Conservation (phyloP, 2,113 vertebrate species). For the Dipodomys ordii region DNA sequence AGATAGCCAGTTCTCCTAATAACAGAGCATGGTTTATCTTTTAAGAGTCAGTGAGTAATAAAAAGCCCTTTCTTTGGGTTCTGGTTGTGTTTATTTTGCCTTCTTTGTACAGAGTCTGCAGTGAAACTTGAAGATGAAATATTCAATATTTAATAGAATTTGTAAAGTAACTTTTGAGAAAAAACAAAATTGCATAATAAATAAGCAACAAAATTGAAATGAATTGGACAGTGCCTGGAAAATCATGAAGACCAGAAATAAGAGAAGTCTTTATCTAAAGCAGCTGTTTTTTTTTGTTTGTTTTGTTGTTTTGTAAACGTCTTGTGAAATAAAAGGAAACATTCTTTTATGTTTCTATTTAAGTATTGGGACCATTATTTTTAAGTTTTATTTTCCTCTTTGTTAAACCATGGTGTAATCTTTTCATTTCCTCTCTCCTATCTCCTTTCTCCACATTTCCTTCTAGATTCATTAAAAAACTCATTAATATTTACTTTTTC, state of each 20-base stretch:
- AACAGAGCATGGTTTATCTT: conserved; percentile 49
- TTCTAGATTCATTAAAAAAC: not conserved
- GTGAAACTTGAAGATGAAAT: conserved; percentile 16
- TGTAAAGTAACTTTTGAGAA: conserved; percentile 61
- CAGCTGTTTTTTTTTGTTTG: not conserved
- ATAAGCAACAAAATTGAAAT: conserved; percentile 53
- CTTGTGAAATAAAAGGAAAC: not conserved
- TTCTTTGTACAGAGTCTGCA: not conserved
- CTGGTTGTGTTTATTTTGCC: not conserved
- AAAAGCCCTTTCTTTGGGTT: not conserved
- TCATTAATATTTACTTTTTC: not conserved
- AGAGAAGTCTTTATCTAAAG: not conserved
- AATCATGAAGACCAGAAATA: conserved; percentile 10
- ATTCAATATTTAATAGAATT: conserved; percentile 63
- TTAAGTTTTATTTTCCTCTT: conserved; percentile 6
- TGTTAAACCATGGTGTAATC: not conserved
- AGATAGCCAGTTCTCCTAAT: conserved; percentile 34
- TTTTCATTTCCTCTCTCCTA: not conserved
- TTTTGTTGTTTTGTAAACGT: not conserved
- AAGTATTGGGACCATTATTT: not conserved
- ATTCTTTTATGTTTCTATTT: not conserved
- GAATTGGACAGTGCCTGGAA: not conserved
- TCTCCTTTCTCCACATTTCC: not conserved
- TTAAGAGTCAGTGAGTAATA: conserved; percentile 25
- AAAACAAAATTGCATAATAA: conserved; percentile 55